A percentile compares a stretch with the other conserved stretches of the same genome.
Evolutionary conservation across 2,113 vertebrate genomes (phyloP).

Genomic region (Hyaena hyaena): DNA sequence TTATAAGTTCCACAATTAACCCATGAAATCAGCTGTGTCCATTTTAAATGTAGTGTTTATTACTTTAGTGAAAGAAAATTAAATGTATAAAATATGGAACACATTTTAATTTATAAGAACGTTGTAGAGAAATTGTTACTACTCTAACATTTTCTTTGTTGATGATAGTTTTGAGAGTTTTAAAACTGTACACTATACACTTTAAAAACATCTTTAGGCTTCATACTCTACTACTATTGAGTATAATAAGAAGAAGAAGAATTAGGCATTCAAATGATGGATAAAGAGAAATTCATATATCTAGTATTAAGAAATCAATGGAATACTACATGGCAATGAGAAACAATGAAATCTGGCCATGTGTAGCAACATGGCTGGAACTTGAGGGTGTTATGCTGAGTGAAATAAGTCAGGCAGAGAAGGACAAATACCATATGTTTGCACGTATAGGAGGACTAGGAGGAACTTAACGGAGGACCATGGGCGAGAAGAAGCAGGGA

Average conservation of each 20-base stretch:
- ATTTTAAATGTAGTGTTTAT: constrained; percentile 13
- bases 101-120: neutral
- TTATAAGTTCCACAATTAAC: neutral
- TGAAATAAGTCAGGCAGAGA: no score
- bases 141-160: neutral
- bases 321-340: no score
- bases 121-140: neutral
- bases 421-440: no score
- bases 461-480: no score
- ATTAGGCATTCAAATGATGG: neutral
- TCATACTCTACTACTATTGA: neutral
- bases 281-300: neutral
- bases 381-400: no score
- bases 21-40: neutral
- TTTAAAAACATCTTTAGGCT: neutral
- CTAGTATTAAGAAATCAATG: neutral
- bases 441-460: no score
- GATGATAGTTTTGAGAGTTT: neutral
- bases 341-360: no score
- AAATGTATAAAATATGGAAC: neutral
- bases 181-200: neutral
- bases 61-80: neutral
- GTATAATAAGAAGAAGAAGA: neutral
- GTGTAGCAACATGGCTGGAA: no score
- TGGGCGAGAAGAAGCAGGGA: no score